Percentiles rank a stretch among this genome's conserved stretches.
Conservation (phyloP, 2,797 vertebrate species). For the Pteropus rufus region DNA sequence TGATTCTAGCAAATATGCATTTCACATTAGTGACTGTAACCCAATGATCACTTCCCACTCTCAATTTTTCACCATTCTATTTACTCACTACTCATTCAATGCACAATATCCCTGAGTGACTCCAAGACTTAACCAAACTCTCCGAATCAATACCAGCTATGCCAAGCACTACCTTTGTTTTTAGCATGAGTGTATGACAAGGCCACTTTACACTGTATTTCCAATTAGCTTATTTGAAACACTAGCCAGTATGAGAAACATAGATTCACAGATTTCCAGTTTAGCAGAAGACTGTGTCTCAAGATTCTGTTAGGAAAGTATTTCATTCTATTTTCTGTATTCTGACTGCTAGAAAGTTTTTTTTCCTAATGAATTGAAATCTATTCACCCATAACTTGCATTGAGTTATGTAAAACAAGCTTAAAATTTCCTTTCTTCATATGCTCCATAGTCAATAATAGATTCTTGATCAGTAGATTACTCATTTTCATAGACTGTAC, state of each 20-base stretch:
- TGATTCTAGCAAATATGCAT: neutral
- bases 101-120: neutral
- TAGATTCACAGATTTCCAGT: neutral
- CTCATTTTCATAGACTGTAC: neutral
- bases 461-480: neutral
- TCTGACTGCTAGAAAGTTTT: neutral
- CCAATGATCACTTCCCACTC: neutral
- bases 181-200: neutral
- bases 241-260: neutral
- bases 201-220: neutral
- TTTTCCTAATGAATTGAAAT: neutral
- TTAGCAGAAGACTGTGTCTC: neutral
- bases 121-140: neutral
- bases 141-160: neutral
- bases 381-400: neutral
- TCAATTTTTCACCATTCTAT: neutral
- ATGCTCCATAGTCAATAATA: neutral
- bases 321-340: neutral
- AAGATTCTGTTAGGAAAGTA: neutral
- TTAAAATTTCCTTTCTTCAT: neutral
- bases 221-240: neutral
- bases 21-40: neutral
- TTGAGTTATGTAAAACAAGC: neutral
- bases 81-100: too few species aligned
- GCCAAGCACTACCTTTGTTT: neutral